A percentile compares a stretch with the other conserved stretches of the same genome.
These are phyloP conservation scores for Euzetes globulus DNA, from an alignment of 2,888 invertebrate genomes.

Conservation along the genomic window DNA sequence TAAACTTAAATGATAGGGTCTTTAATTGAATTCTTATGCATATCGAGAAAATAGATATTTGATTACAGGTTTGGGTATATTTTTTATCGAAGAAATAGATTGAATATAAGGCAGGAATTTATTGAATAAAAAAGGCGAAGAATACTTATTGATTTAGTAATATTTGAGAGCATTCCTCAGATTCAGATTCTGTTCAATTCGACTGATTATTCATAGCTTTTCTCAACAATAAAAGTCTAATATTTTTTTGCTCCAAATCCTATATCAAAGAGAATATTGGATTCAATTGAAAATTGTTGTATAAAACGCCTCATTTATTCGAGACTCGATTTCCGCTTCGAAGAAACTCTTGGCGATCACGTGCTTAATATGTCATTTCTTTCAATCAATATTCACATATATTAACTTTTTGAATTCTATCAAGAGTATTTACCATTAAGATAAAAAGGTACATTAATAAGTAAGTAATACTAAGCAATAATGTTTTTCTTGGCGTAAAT, in stretches of 20 bases:
- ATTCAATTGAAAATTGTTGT: not conserved
- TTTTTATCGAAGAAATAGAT: not conserved
- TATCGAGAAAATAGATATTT: not conserved
- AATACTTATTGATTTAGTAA: not conserved
- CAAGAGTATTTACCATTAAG: too few species aligned
- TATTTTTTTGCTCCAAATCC: not conserved
- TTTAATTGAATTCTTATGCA: not conserved
- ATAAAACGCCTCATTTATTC: slow-evolving; percentile 4
- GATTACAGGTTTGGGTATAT: not conserved
- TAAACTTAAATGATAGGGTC: too few species aligned
- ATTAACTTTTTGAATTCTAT: too few species aligned
- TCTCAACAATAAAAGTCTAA: not conserved
- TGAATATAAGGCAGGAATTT: not conserved
- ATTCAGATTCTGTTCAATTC: not conserved
- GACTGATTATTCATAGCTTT: slow-evolving; percentile 5
- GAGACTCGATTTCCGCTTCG: not conserved
- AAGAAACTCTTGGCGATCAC: not conserved
- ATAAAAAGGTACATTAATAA: too few species aligned
- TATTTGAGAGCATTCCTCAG: not conserved
- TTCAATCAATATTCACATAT: not conserved
- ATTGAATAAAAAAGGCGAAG: not conserved
- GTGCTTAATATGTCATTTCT: not conserved
- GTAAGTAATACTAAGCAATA: too few species aligned
- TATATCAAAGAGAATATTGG: not conserved
- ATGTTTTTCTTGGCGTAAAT: too few species aligned